These are phyloP conservation scores for Caenorhabditis sp. DNA, from an alignment of 2,888 invertebrate genomes.

Conservation along the genomic window DNA sequence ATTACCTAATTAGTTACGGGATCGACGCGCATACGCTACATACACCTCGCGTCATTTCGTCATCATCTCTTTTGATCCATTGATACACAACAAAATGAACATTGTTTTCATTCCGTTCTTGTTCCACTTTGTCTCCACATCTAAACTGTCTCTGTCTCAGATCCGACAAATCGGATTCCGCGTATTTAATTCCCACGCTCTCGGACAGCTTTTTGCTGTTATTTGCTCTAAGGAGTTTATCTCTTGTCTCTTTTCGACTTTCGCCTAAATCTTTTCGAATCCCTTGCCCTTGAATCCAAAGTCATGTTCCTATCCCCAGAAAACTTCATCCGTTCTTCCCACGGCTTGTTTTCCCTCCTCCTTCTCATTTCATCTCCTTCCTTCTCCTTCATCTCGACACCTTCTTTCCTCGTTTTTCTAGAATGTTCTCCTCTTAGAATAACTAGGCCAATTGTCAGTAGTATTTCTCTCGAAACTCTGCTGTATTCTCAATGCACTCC, in stretches of 20 bases:
- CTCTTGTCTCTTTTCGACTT: neutral
- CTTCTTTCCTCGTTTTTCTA: neutral
- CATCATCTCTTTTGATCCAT: neutral
- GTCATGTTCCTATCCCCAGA: neutral
- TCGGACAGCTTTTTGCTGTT: neutral
- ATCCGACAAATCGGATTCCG: neutral
- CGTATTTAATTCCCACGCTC: neutral
- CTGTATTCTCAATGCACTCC: slow-evolving; percentile 6
- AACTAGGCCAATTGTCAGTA: slow-evolving; percentile 31
- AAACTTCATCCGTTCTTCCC: slow-evolving; percentile 23
- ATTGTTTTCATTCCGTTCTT: neutral
- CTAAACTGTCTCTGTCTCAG: neutral
- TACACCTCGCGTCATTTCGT: neutral
- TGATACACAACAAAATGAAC: too few relatives aligned
- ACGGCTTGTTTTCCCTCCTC: slow-evolving; percentile 22
- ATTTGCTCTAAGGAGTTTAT: neutral
- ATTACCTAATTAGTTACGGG: slow-evolving; percentile 1
- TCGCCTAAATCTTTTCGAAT: neutral
- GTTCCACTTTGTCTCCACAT: too few relatives aligned
- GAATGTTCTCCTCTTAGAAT: slow-evolving; percentile 21
- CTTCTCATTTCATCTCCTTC: neutral
- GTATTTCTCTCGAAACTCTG: neutral
- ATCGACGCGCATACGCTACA: neutral
- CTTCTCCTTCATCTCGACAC: slow-evolving; percentile 12
- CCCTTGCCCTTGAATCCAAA: neutral